These are phyloP conservation scores for Catocala fraxini DNA, from an alignment of 2,888 invertebrate genomes.

Conservation along the genomic window DNA sequence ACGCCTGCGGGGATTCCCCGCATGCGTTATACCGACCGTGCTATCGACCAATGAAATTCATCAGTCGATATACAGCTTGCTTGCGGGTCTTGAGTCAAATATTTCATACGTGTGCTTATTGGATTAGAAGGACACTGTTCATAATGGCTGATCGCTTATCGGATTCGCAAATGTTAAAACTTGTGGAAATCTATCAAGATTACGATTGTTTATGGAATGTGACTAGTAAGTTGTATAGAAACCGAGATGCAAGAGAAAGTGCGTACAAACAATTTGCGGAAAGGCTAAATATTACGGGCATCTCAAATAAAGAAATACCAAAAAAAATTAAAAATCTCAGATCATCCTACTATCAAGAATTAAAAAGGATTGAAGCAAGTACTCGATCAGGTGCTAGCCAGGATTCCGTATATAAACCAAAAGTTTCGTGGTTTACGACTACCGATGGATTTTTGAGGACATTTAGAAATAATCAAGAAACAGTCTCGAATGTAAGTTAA, in stretches of 20 bases:
- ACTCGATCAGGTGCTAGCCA: conserved; percentile 15
- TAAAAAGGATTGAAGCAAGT: conserved; percentile 38
- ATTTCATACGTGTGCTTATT: too few species aligned
- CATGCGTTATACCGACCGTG: too few species aligned
- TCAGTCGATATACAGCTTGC: too few species aligned
- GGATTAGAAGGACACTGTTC: too few species aligned
- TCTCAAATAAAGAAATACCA: conserved; percentile 36
- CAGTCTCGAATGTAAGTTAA: conserved; percentile 26
- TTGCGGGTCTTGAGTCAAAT: too few species aligned
- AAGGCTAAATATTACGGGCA: conserved; percentile 40
- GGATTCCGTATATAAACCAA: conserved; percentile 26
- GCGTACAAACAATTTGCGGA: conserved; percentile 42
- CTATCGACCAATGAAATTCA: too few species aligned
- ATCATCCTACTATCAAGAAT: conserved; percentile 48
- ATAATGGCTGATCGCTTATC: conserved; percentile 39
- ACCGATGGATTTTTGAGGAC: conserved; percentile 32
- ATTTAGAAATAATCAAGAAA: conserved; percentile 21
- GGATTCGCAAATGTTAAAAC: conserved; percentile 39
- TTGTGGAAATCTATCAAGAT: conserved; percentile 38
- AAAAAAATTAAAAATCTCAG: conserved; percentile 49
- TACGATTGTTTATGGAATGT: conserved; percentile 45
- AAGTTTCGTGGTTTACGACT: conserved; percentile 32
- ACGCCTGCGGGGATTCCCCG: too few species aligned
- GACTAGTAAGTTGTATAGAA: conserved; percentile 29
- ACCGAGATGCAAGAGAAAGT: conserved; percentile 26